A percentile compares a stretch with the other conserved stretches of the same genome.
Evolutionary conservation across 2,797 vertebrate genomes (phyloP).

Genomic region (Aselliscus stoliczkanus): DNA sequence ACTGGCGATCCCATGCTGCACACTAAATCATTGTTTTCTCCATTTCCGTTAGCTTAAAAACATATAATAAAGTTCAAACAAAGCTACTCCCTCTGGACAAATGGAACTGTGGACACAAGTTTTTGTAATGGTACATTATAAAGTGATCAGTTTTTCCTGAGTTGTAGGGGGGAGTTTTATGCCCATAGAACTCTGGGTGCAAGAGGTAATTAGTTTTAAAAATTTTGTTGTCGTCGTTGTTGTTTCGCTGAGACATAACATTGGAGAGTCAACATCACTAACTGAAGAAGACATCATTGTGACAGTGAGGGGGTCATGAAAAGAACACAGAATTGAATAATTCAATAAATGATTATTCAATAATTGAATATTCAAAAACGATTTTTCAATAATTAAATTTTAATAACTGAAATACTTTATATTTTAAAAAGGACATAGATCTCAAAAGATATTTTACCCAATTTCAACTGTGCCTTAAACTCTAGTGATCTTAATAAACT

Average conservation of each 20-base stretch:
- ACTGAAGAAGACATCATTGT: background rate
- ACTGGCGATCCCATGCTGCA: constrained; percentile 72
- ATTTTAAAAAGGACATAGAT: background rate
- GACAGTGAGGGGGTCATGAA: background rate
- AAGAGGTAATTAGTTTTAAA: background rate
- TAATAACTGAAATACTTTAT: background rate
- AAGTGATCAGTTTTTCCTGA: background rate
- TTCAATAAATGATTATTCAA: background rate
- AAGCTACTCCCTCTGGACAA: constrained; percentile 67
- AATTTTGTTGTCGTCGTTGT: background rate
- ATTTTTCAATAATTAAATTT: background rate
- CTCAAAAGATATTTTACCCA: background rate
- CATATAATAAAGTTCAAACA: constrained; percentile 77
- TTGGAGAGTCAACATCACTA: background rate
- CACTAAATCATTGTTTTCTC: constrained; percentile 77
- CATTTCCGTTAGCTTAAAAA: constrained; percentile 76
- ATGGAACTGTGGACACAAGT: constrained; percentile 63
- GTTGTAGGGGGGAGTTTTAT: background rate
- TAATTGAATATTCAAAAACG: background rate
- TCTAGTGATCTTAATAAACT: background rate
- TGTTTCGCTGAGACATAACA: background rate
- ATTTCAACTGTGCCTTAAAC: background rate
- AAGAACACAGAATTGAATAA: background rate
- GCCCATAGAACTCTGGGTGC: background rate
- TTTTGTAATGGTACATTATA: constrained; percentile 59